Evolutionary conservation across 2,113 vertebrate species (phyloP), one percentile per base, ranked within the genome.

Genomic region (Coryphaenoides rupestris): DNA sequence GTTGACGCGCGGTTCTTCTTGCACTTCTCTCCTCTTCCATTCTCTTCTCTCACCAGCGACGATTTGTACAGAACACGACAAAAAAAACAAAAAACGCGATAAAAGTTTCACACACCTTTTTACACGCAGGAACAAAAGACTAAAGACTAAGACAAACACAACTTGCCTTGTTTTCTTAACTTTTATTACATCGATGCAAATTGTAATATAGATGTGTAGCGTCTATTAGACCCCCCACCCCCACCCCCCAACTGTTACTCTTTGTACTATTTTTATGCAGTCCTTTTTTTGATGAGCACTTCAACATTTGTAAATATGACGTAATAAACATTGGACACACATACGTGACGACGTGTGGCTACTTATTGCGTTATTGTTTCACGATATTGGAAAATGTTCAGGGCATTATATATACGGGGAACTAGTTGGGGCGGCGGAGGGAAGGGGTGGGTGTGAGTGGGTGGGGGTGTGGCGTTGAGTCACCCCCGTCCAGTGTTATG

Each of bases 261-360:
- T 86, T 73, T n/a, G n/a, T 86, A 75, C 81, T 80, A 75, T 88
- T 89, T 89, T 75, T 88, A 88, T 78, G 77, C 76, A 69, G n/a
- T 76, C 79, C 68, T 79, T 87, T 84, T n/a, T n/a, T n/a, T n/a
- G n/a, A n/a, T 82, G 76, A 87, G 88, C 86, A 87, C 88, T 87
- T 88, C 47, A 65, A 68, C 65, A 76, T 79, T 26, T 86, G 81
- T 86, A 86, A 71, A 84, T 82, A 89, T 66, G 73, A 65, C 33
- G 15, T 73, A 87, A 85, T 76, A 87, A 87, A 85, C 73, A 45
- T 60, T 81, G 76, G 68, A 22, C 60, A 72, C 73, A 79, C 68
- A 58, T 26, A 60, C 57, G 17, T 45, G 15, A 61, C 52, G 66
- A 47, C 26, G 46, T 24, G 49, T 74, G 22, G 3, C 55, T 65